phyloP scores from a whole-genome alignment of 2,113 vertebrate genomes.

The Prolemur simus region DNA sequence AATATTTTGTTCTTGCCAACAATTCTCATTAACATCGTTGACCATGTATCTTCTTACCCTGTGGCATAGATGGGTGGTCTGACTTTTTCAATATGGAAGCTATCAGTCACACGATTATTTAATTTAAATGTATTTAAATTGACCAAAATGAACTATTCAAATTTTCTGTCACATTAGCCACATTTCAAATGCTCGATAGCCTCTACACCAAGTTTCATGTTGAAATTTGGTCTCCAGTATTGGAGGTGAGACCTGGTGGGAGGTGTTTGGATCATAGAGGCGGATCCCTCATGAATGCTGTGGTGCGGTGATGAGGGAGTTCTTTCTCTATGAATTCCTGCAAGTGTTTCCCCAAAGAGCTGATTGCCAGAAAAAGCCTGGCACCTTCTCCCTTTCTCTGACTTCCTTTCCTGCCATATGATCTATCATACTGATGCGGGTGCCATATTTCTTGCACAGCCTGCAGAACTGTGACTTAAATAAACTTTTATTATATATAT shows the following conservation, averaged over 20 bases:
- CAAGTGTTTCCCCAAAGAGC: background rate
- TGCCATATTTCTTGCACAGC: no score
- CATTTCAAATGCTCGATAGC: background rate
- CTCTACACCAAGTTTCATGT: background rate
- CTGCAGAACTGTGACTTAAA: no score
- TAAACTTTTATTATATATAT: no score
- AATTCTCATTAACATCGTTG: background rate
- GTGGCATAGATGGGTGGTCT: background rate
- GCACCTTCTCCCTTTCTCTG: background rate
- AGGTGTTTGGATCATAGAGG: background rate
- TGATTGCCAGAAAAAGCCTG: background rate
- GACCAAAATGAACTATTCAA: background rate
- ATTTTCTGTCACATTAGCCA: background rate
- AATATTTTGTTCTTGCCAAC: background rate
- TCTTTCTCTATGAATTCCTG: background rate
- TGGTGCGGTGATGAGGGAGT: background rate
- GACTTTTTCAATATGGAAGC: background rate
- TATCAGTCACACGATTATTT: background rate
- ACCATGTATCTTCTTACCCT: background rate
- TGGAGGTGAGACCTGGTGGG: background rate
- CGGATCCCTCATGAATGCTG: background rate
- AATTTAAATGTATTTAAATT: background rate
- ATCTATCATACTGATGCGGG: background rate
- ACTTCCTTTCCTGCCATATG: background rate
- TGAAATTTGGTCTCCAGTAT: background rate